A percentile compares a stretch with the other conserved stretches of the same genome.
phyloP scores from a whole-genome alignment of 2,797 vertebrate species.

The Crotalus adamanteus region DNA sequence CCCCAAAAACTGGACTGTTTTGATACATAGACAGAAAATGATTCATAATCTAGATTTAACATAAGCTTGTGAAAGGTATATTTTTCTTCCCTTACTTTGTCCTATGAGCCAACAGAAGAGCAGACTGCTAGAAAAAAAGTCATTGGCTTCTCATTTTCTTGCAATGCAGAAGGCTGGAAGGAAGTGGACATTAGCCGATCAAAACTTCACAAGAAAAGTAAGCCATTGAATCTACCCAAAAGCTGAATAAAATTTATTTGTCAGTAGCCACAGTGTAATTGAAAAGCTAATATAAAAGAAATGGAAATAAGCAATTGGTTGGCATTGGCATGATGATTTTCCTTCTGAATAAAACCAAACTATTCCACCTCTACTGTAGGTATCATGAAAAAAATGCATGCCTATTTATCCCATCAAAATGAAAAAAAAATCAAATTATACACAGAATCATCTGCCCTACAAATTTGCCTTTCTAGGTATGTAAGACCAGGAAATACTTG shows the following conservation, averaged over 20 bases:
- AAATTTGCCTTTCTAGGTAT: neutral
- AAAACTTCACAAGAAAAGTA: conserved; percentile 14
- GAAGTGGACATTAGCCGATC: conserved; percentile 24
- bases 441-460: conserved; percentile 12
- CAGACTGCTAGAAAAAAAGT: conserved; percentile 54
- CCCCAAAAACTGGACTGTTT: conserved; percentile 42
- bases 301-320: neutral
- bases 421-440: neutral
- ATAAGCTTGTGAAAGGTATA: conserved; percentile 31
- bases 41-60: conserved; percentile 45
- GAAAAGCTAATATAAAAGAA: neutral
- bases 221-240: conserved; percentile 24
- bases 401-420: conserved; percentile 18
- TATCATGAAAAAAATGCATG: conserved; percentile 4
- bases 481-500: neutral
- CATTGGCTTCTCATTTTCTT: conserved; percentile 25
- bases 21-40: conserved; percentile 43
- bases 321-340: conserved; percentile 32
- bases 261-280: conserved; percentile 17
- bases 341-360: conserved; percentile 39
- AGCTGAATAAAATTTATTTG: conserved; percentile 27
- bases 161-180: conserved; percentile 26
- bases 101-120: conserved; percentile 40
- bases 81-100: neutral
- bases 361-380: neutral